Percentiles rank a stretch among this genome's conserved stretches.
phyloP scores from a whole-genome alignment of 2,113 vertebrate species.

The Actinemys pallida region DNA sequence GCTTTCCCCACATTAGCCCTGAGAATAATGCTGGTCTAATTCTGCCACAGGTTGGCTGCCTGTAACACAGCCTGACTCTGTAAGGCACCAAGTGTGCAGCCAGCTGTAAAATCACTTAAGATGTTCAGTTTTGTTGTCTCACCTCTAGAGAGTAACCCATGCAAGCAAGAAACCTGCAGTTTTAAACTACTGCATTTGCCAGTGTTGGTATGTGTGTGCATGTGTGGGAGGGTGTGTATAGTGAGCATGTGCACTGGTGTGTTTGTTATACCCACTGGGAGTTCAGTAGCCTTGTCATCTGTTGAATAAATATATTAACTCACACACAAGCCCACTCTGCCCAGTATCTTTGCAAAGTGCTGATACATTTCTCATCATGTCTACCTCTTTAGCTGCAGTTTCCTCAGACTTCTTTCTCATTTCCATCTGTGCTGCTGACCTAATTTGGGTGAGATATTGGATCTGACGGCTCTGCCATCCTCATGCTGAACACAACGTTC shows the following conservation, averaged over 20 bases:
- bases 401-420: constrained; percentile 13
- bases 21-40: constrained; percentile 26
- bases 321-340: background rate
- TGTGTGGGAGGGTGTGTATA: constrained; percentile 9
- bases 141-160: constrained; percentile 11
- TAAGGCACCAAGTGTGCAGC: constrained; percentile 34
- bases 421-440: constrained; percentile 62
- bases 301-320: background rate
- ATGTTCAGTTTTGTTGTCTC: constrained; percentile 56
- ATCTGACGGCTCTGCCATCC: constrained; percentile 51
- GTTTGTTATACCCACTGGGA: background rate
- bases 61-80: background rate
- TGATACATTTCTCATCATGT: background rate
- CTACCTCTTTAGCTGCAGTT: background rate
- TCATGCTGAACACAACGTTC: background rate
- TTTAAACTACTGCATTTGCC: background rate
- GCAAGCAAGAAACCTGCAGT: constrained; percentile 20
- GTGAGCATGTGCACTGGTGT: background rate
- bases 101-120: constrained; percentile 35
- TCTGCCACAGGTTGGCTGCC: constrained; percentile 29
- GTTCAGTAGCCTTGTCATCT: background rate
- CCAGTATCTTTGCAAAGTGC: background rate
- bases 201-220: background rate
- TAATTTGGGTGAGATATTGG: constrained; percentile 71
- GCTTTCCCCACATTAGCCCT: constrained; percentile 33